Conservation (phyloP, 1,140 invertebrate genomes). For the Melanaphis sacchari region DNA sequence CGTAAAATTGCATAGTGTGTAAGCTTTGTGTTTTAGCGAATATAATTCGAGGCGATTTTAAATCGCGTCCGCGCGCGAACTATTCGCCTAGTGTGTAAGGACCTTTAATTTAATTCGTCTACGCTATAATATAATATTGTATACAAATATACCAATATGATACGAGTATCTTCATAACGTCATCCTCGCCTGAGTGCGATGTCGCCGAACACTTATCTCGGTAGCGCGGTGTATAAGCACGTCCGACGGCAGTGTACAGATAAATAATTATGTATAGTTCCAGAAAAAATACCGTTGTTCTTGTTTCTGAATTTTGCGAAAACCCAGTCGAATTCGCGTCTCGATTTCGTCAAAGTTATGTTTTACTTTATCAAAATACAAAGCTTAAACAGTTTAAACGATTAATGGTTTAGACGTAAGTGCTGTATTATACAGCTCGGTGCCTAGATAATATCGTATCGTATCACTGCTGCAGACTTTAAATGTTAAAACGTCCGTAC, state of each 20-base stretch:
- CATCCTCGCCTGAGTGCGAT: background rate
- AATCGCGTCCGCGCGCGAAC: too few species aligned
- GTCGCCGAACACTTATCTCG: background rate
- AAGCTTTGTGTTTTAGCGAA: too few species aligned
- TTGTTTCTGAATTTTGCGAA: background rate
- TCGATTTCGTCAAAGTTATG: background rate
- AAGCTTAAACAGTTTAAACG: too few species aligned
- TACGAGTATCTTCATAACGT: background rate
- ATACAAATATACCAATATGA: too few species aligned
- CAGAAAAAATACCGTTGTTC: background rate
- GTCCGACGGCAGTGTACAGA: background rate
- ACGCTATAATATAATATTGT: too few species aligned
- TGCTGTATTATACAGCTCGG: too few species aligned
- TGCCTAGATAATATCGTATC: too few species aligned
- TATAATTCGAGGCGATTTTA: too few species aligned
- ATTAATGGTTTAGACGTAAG: background rate
- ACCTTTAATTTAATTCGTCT: too few species aligned
- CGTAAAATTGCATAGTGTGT: background rate
- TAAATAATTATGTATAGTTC: background rate
- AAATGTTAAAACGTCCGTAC: background rate
- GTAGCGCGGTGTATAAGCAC: background rate
- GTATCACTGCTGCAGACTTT: too few species aligned
- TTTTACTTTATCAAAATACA: background rate
- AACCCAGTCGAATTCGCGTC: background rate
- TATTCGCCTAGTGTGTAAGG: too few species aligned